These are phyloP conservation scores for Dryococelus australis DNA, from an alignment of 2,888 invertebrate genomes.

Conservation along the genomic window DNA sequence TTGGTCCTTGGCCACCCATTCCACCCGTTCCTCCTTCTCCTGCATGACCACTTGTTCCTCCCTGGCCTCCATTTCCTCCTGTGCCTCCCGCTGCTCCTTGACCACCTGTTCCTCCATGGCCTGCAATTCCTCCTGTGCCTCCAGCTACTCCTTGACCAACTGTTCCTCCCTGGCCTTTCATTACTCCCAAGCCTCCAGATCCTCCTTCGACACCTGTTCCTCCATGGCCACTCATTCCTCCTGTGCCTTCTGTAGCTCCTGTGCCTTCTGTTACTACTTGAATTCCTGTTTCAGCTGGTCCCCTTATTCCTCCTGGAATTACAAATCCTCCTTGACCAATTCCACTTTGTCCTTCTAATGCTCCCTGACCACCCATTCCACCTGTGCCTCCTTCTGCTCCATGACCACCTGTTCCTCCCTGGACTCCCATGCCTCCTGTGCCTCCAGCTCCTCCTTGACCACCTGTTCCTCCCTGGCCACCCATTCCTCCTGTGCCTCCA, in stretches of 20 bases:
- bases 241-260: conserved; percentile 36
- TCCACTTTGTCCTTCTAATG: conserved; percentile 38
- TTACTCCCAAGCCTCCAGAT: conserved; percentile 43
- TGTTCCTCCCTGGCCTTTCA: conserved; percentile 39
- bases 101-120: conserved; percentile 36
- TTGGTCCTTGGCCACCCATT: conserved; percentile 49
- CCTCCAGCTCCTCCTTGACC: conserved; percentile 36
- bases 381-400: conserved; percentile 47
- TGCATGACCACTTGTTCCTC: background rate
- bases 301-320: conserved; percentile 41
- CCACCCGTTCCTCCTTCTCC: conserved; percentile 30
- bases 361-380: conserved; percentile 48
- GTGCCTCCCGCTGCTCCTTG: conserved; percentile 34
- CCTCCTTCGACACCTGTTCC: conserved; percentile 39
- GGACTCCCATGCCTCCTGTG: conserved; percentile 46
- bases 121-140: conserved; percentile 35
- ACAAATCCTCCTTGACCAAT: conserved; percentile 47
- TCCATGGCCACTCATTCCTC: conserved; percentile 19
- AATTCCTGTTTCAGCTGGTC: conserved; percentile 46
- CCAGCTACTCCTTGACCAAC: conserved; percentile 51
- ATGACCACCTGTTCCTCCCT: conserved; percentile 47
- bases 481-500: conserved; percentile 40
- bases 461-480: conserved; percentile 44
- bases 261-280: conserved; percentile 28
- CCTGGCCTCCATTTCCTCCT: background rate